phyloP scores from a whole-genome alignment of 2,113 vertebrate genomes.

The Dipodomys spectabilis region DNA sequence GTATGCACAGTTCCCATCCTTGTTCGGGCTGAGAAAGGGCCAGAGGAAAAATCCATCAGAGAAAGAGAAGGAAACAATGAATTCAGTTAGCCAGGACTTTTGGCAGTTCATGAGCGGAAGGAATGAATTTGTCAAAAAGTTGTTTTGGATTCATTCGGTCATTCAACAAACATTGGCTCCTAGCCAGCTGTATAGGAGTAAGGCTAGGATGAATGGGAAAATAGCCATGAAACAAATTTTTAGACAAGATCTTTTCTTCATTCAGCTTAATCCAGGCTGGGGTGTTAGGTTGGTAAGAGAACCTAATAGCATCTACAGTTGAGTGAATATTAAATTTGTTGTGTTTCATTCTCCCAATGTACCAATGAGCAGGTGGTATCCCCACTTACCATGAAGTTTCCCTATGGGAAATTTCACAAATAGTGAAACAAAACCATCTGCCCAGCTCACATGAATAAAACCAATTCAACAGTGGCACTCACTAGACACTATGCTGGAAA shows the following conservation, averaged over 20 bases:
- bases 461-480: too few species aligned
- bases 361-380: neutral
- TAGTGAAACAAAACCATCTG: too few species aligned
- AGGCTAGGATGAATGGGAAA: neutral
- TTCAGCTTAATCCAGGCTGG: neutral
- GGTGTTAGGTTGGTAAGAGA: neutral
- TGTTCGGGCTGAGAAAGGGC: neutral
- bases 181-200: neutral
- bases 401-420: too few species aligned
- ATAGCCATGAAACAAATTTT: neutral
- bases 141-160: conserved; percentile 27
- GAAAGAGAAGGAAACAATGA: conserved; percentile 38
- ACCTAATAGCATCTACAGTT: neutral
- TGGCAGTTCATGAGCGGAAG: conserved; percentile 23
- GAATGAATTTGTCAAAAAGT: conserved; percentile 1
- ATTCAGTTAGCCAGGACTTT: conserved; percentile 35
- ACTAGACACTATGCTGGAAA: too few species aligned
- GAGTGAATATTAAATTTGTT: neutral
- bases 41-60: neutral
- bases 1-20: neutral
- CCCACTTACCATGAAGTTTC: neutral
- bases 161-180: neutral
- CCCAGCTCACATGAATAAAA: too few species aligned
- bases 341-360: neutral
- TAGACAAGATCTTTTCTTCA: neutral